Evolutionary conservation across 2,113 vertebrate species (phyloP), one percentile per base, ranked within the genome.

Genomic region (Anser brachyrhynchus): DNA sequence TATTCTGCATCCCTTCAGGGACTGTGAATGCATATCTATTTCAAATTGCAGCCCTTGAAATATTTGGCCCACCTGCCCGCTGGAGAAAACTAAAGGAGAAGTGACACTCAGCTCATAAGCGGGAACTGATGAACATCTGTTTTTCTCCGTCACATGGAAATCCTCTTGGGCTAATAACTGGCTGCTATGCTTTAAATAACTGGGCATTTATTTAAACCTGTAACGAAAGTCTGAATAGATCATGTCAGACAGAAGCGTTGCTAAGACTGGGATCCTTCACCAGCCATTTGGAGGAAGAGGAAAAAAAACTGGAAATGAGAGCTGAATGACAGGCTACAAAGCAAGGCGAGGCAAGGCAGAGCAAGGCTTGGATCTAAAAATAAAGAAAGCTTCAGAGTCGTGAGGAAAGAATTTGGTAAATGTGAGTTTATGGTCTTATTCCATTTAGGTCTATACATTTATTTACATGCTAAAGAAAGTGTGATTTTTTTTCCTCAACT

Each of bases 1-100:
- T 92, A 71, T 87, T 79, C 64, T 90, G 73, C 81, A 92, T 90
- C 80, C 62, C 46, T 31, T 87, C 75, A 89, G 88, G 52, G 21
- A 19, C 31, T 21, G n/a, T 54, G 43, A 83, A 79, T 76, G 71
- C 44, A 35, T 83, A 67, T 64, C 39, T 85, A 7, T 77, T 73
- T 95, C 51, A 79, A 10, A 73, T 85, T 95, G 52, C 70, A 82
- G 66, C 43, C 44, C 23, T 75, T 82, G 70, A 87, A 93, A 82
- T 37, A 28, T 95, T 92, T 93, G 89, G 39, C 62, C 72, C 81
- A 84, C 87, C 74, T 93, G 41, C 65, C 59, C 35, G 10, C 44
- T 49, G 66, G 51, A 93, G 66, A 6, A 95, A 87, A 73, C 72
- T 64, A 58, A 78, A 84, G 54, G 31, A 92, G 57, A 39, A 72